Base-by-base conservation (phyloP, 2,888 invertebrate species). In the Baronia brevicornis region DNA sequence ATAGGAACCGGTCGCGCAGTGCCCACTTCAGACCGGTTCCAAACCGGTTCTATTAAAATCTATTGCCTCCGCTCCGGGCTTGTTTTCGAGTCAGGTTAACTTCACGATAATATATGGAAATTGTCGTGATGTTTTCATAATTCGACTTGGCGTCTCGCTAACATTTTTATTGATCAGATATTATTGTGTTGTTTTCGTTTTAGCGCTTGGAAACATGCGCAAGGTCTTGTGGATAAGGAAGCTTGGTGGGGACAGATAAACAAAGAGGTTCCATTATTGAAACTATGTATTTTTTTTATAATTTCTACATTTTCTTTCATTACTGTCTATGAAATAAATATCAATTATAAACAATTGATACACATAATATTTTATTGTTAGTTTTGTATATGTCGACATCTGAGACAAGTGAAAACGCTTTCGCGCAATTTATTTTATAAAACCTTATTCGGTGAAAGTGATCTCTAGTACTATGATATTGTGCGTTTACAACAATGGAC, bases 401-500 rank as follows among this genome's bases (percentile, higher is more conserved):
- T 69, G 61, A 71, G 69, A 70, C 60, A 75, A 75, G 68, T 72
- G 69, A 72, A 71, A 70, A 67, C 66, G 62, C 68, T 69, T 69
- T 71, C 67, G 67, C 60, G 58, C 59, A 59, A 25, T 35, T 70
- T n/a, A n/a, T n/a, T n/a, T n/a, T 72, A 70, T 69, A 56, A 61
- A 67, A 67, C 64, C 54, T 51, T 55, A 63, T 70, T 65, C 60
- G 70, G 73, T 75, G 79, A 75, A 68, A 73, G 80, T 80, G 82
- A 75, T 57, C 46, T 74, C 75, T 79, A 78, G 69, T 65, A 65
- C 75, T 74, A 80, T 78, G 78, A 79, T 78, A 82, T 84, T 84
- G 84, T 84, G 84, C 84, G 84, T 82, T 73, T 58, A 61, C 60
- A 75, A 82, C 80, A 80, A 84, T 82, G 84, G 84, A 82, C 82